phyloP scores from a whole-genome alignment of 2,888 invertebrate genomes.

The Polydrusus cervinus region DNA sequence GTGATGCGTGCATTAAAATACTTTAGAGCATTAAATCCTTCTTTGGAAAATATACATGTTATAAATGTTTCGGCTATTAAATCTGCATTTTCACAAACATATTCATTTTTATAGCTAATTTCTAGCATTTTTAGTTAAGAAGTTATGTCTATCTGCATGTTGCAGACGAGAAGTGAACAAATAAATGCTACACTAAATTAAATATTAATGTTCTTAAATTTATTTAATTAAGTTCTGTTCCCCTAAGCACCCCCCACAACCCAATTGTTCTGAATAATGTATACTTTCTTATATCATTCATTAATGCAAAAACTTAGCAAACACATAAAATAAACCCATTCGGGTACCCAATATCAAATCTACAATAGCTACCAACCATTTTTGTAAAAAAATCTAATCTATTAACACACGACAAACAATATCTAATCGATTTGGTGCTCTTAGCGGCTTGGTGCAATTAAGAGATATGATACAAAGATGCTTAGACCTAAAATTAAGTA shows the following conservation, averaged over 20 bases:
- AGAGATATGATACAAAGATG: conserved; percentile 24
- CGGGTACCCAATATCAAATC: background rate
- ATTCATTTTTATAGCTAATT: background rate
- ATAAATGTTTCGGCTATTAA: background rate
- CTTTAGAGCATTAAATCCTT: too few relatives aligned
- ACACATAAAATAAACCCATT: background rate
- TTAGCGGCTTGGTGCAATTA: conserved; percentile 30
- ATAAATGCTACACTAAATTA: too few relatives aligned
- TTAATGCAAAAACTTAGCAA: too few relatives aligned
- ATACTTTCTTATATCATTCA: too few relatives aligned
- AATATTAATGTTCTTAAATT: too few relatives aligned
- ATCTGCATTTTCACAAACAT: background rate
- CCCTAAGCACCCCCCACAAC: too few relatives aligned
- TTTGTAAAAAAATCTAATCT: background rate
- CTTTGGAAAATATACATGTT: too few relatives aligned
- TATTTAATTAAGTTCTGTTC: too few relatives aligned
- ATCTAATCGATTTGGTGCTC: conserved; percentile 26
- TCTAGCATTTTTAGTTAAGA: background rate
- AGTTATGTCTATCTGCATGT: too few relatives aligned
- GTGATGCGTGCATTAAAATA: too few relatives aligned
- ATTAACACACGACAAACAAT: conserved; percentile 1
- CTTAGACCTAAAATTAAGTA: background rate
- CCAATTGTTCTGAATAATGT: too few relatives aligned
- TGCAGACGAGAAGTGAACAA: too few relatives aligned
- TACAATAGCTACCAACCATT: background rate